Percentiles rank a stretch among this genome's conserved stretches.
These are phyloP conservation scores for Seriola quinqueradiata DNA, from an alignment of 2,113 vertebrate genomes.

Conservation along the genomic window DNA sequence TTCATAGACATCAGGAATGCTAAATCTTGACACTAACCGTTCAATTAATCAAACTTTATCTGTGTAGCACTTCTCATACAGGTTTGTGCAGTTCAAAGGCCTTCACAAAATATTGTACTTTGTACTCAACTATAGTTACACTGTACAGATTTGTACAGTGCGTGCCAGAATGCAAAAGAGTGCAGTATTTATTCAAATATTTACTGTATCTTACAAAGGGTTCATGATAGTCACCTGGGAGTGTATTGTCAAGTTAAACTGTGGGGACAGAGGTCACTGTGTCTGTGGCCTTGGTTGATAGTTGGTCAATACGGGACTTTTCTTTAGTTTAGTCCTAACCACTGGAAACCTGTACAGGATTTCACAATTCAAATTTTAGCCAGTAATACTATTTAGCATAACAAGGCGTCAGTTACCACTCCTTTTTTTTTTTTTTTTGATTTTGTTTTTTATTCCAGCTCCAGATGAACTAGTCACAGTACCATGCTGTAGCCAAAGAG, in stretches of 20 bases:
- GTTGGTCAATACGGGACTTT: background rate
- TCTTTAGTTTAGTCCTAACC: background rate
- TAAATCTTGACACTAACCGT: too few relatives aligned
- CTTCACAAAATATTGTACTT: too few relatives aligned
- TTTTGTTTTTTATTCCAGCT: background rate
- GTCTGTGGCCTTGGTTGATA: background rate
- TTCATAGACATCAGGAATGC: too few relatives aligned
- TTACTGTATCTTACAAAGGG: background rate
- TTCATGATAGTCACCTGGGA: too few relatives aligned
- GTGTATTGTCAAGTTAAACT: too few relatives aligned
- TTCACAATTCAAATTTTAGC: background rate
- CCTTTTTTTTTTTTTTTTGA: background rate
- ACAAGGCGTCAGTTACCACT: background rate
- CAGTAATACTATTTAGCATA: background rate
- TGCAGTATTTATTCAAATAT: background rate
- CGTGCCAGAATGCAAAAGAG: background rate
- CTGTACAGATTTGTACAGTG: background rate
- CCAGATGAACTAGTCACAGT: background rate
- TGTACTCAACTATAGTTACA: too few relatives aligned
- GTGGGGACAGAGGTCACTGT: too few relatives aligned
- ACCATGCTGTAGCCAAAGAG: background rate
- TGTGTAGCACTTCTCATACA: too few relatives aligned
- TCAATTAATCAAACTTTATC: too few relatives aligned
- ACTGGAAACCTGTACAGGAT: background rate
- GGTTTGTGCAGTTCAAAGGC: too few relatives aligned